Evolutionary conservation across 2,113 vertebrate species (phyloP), one percentile per base, ranked within the genome.

Genomic region (Myotis brandtii): DNA sequence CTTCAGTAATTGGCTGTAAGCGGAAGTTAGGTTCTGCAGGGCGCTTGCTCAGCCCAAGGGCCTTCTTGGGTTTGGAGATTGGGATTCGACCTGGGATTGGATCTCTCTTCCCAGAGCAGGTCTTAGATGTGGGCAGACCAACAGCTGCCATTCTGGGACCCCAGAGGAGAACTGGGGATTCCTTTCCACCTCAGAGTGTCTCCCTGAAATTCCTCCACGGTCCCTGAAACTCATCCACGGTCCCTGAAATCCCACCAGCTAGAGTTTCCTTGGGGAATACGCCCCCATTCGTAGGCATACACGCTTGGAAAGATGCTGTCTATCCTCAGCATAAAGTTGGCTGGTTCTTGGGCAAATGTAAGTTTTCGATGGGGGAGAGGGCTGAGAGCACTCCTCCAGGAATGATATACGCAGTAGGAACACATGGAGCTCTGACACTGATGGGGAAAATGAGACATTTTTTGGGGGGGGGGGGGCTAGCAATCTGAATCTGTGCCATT

Each of bases 381-480:
- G 43, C 37, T 3, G 8, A 32, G 13, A 48, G 10, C 80, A 34
- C 21, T 30, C 50, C 34, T 70, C 86, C 3, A 10, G 46, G 77
- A 48, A 10, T 9, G 32, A n/a, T 3, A 25, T 21, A 2, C 1
- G 0, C 4, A 5, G 27, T 10, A 5, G 80, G 32, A 50, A 5
- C 16, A 2, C 5, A 0, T 8, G 14, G 64, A 7, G 43, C 69
- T 52, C 43, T 46, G 62, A 12, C 3, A 6, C 14, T 25, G 7
- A 1, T 2, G 5, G 34, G 32, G 34, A 12, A 54, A 46, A 46
- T 27, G 27, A 59, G 52, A 66, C 11, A 21, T 20, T 3, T 54
- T 32, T 6, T n/a, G 43, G 3, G 30, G n/a, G 20, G 30, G 10
- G 32, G 16, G 48, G 5, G 9, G 46, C 46, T 46, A 46, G 46